Evolutionary conservation across 2,113 vertebrate species (phyloP).

Genomic region (Alouatta palliata): DNA sequence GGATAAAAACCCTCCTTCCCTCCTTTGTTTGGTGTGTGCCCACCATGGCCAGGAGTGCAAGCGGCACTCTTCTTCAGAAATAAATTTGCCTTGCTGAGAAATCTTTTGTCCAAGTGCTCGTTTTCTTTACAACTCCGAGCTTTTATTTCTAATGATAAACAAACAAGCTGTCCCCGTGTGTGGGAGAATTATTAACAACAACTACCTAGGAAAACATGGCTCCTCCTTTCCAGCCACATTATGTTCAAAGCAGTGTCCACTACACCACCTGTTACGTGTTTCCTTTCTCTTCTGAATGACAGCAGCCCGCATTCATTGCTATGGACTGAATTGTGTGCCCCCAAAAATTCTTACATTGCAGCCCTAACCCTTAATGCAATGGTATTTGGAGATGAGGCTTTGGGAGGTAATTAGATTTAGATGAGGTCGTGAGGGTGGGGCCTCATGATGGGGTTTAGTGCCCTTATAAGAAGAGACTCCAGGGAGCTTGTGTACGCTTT

Average conservation of each 20-base stretch:
- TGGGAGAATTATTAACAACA: not conserved
- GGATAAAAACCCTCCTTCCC: no score
- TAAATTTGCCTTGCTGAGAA: no score
- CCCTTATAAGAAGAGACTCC: not conserved
- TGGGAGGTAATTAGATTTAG: not conserved
- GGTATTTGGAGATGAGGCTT: not conserved
- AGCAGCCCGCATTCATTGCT: not conserved
- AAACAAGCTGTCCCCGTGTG: not conserved
- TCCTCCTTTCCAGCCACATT: not conserved
- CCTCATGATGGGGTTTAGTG: not conserved
- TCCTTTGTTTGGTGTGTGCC: no score
- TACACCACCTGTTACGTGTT: not conserved
- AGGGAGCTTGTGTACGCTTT: no score
- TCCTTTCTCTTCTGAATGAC: not conserved
- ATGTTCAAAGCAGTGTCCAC: conserved; percentile 11
- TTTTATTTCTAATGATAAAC: not conserved
- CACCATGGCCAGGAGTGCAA: no score
- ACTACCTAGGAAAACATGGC: not conserved
- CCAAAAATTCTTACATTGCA: not conserved
- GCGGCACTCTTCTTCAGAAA: no score
- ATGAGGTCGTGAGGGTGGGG: not conserved
- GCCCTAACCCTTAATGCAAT: not conserved
- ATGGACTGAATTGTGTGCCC: not conserved
- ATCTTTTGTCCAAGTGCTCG: no score
- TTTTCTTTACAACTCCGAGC: no score